Evolutionary conservation across 2,113 vertebrate species (phyloP).

Genomic region (Leiothrix lutea): DNA sequence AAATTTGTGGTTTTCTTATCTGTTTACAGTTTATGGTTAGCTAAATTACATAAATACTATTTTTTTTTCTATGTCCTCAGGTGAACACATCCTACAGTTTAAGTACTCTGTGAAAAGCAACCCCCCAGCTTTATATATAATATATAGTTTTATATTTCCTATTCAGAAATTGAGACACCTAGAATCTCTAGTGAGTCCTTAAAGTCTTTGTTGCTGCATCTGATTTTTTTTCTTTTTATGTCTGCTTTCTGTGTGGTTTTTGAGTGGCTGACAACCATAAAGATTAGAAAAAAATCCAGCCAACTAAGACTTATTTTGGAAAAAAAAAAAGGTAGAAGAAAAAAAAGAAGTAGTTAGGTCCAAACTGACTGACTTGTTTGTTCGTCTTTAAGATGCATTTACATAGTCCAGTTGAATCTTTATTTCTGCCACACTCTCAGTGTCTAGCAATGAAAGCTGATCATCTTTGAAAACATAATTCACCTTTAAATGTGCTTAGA

Average conservation of each 20-base stretch:
- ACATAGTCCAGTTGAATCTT: not conserved
- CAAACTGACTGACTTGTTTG: not conserved
- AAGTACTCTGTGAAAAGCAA: not conserved
- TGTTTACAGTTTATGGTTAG: not conserved
- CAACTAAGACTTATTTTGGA: not conserved
- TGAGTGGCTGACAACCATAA: not conserved
- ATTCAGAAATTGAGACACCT: not conserved
- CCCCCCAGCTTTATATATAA: not conserved
- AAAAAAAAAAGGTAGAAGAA: too few species aligned
- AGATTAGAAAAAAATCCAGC: not conserved
- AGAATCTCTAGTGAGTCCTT: not conserved
- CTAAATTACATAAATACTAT: not conserved
- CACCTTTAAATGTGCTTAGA: constrained; percentile 50
- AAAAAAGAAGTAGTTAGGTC: not conserved
- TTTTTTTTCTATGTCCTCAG: not conserved
- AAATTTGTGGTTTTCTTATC: not conserved
- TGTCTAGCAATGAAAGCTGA: not conserved
- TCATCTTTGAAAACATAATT: constrained; percentile 39
- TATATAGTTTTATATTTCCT: not conserved
- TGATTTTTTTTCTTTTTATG: not conserved
- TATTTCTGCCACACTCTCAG: not conserved
- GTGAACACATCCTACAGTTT: not conserved
- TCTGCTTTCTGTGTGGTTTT: not conserved
- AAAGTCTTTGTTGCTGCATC: not conserved
- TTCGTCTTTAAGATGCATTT: not conserved